Evolutionary conservation across 1,140 invertebrate species (phyloP).

Genomic region (Leucophenga varia): DNA sequence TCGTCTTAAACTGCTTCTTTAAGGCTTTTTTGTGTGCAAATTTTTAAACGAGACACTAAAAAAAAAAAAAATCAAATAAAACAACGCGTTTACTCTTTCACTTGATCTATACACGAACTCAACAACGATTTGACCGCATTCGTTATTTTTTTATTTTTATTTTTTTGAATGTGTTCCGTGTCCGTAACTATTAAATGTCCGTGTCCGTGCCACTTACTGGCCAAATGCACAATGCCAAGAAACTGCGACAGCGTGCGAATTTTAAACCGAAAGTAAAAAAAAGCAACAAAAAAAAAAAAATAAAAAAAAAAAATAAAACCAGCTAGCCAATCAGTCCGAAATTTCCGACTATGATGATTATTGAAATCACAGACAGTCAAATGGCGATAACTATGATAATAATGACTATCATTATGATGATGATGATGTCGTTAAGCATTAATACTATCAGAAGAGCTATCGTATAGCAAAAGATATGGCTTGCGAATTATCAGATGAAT

Average conservation of each 20-base stretch:
- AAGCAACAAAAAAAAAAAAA: slow-evolving; percentile 10
- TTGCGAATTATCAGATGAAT: too few relatives aligned
- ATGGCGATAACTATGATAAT: too few relatives aligned
- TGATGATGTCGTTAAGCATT: too few relatives aligned
- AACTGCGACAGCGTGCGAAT: slow-evolving; percentile 54
- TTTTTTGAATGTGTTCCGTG: slow-evolving; percentile 1
- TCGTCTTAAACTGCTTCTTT: too few relatives aligned
- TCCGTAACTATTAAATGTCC: too few relatives aligned
- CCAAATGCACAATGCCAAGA: slow-evolving; percentile 49
- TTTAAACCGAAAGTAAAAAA: slow-evolving; percentile 49
- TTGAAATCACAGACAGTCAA: too few relatives aligned
- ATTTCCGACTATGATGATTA: too few relatives aligned
- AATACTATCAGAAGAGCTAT: too few relatives aligned
- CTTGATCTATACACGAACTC: background rate
- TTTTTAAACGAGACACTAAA: background rate
- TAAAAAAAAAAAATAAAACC: background rate
- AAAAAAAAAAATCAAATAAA: background rate
- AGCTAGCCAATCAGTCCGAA: too few relatives aligned
- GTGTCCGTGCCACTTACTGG: slow-evolving; percentile 4
- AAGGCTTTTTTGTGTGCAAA: slow-evolving; percentile 3
- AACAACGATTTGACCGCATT: background rate
- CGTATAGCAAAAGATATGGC: too few relatives aligned
- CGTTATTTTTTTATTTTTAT: background rate
- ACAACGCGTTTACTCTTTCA: background rate
- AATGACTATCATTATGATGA: too few relatives aligned